Evolutionary conservation across 1,140 invertebrate genomes (phyloP), one percentile per base, ranked within the genome.

Genomic region (Drosophila mayri): DNA sequence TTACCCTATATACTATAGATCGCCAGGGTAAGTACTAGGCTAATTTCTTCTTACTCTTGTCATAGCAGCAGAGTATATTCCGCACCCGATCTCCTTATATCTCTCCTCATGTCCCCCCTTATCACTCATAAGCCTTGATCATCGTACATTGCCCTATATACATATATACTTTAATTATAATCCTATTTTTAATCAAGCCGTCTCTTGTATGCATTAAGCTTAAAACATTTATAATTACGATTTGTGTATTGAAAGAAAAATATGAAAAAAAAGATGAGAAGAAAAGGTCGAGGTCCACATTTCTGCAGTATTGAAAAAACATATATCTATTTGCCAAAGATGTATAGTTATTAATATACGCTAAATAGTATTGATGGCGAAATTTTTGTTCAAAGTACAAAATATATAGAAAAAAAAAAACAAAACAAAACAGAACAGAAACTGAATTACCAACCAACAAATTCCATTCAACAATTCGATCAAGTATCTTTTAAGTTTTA

Each of bases 261-360:
- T 71, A 79, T 64, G 61, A 75, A 91, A 74, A 78, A 41, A 90
- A 67, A 67, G 58, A 77, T 60, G 60, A 76, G 77, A 79, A 71
- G 83, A 78, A 90, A 92, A 92, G 86, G 91, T 92, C 91, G 91
- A 92, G 91, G 91, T 92, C 91, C 91, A 92, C 80, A 90, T 92
- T 88, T 91, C 90, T 79, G 76, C 90, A 81, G 79, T 85, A 92
- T 81, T 92, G 64, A 81, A 81, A 88, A 81, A 88, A 88, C 85
- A 90, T 88, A 88, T 88, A 90, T 88, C 84, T 88, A 65, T 46
- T 88, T 88, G 85, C 77, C 85, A 80, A 87, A 87, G 84, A 88
- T 88, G 85, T 88, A 88, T 88, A 81, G 84, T 88, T 88, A 68
- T 90, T 88, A 83, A 92, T 81, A 84, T 84, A 90, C 83, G 85